Conservation (phyloP, 2,888 invertebrate genomes). For the Agrochola macilenta region DNA sequence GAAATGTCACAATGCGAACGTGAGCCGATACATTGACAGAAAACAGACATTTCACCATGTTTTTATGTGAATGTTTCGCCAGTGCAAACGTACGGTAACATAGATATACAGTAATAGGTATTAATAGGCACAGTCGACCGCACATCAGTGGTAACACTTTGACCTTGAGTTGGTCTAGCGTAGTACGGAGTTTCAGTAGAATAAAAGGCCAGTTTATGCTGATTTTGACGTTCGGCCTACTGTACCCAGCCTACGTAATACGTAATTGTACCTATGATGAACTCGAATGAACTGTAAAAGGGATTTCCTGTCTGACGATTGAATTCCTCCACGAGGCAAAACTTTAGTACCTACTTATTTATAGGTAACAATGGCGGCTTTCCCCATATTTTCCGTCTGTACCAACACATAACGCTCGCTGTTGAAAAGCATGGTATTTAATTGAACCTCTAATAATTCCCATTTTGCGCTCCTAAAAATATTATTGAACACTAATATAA, state of each 20-base stretch:
- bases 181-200: neutral
- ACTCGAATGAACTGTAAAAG: slow-evolving; percentile 11
- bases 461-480: neutral
- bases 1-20: too few relatives aligned
- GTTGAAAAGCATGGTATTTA: neutral
- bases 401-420: neutral
- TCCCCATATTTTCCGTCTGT: neutral
- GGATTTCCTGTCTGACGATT: slow-evolving; percentile 30
- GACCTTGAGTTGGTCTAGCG: neutral
- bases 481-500: neutral
- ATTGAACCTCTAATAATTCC: neutral
- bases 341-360: neutral
- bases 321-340: slow-evolving; percentile 21
- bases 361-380: neutral
- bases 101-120: neutral
- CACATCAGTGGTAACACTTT: neutral
- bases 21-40: too few relatives aligned
- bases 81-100: neutral
- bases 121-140: too few relatives aligned
- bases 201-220: neutral
- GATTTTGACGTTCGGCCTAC: neutral
- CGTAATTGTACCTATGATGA: neutral
- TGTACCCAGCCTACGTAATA: neutral
- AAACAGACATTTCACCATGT: too few relatives aligned
- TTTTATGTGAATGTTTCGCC: too few relatives aligned